Base-by-base conservation (phyloP, 2,888 invertebrate species). In the Notocelia uddmanniana region DNA sequence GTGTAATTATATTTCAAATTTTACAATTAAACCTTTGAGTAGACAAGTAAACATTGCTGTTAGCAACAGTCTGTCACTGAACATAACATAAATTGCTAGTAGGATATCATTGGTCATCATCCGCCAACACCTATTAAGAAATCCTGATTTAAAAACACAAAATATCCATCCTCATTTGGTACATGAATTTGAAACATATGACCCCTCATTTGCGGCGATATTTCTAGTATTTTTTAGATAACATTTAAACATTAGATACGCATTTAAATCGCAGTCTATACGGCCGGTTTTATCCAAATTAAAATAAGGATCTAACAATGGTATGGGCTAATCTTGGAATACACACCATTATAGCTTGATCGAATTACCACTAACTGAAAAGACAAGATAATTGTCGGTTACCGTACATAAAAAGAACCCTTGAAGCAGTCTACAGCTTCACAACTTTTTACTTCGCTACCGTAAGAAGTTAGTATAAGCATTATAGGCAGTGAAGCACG, bases 401-500 rank as follows among this genome's bases (percentile, higher is more conserved):
- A 45, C 1, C n/a, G 5, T 45, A 1, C 1, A 6, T 45, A n/a
- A n/a, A 31, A 45, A n/a, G 41, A 6, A 3, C 6, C n/a, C 1
- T 41, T n/a, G n/a, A 13, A 45, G 1, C 15, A 45, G 5, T n/a
- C 45, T 8, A 15, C 15, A 5, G 8, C 15, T n/a, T 45, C n/a
- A n/a, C 5, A 45, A 45, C 45, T 45, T 45, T 45, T 45, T n/a
- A 13, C n/a, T 55, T 26, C 54, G 15, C 31, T 21, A 58, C 19
- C 58, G 34, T 37, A 37, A 5, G 52, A 63, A 34, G 34, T 63
- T 45, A n/a, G 48, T 58, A 57, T 34, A 45, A 34, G 31, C 34
- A n/a, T 18, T 63, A 63, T 54, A 67, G 13, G 54, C 59, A 58
- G 34, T 57, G 50, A 23, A 59, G 57, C 55, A 69, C 71, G 71